Evolutionary conservation across 2,888 invertebrate species (phyloP), one percentile per base, ranked within the genome.

Genomic region (Megalurothrips usitatus): DNA sequence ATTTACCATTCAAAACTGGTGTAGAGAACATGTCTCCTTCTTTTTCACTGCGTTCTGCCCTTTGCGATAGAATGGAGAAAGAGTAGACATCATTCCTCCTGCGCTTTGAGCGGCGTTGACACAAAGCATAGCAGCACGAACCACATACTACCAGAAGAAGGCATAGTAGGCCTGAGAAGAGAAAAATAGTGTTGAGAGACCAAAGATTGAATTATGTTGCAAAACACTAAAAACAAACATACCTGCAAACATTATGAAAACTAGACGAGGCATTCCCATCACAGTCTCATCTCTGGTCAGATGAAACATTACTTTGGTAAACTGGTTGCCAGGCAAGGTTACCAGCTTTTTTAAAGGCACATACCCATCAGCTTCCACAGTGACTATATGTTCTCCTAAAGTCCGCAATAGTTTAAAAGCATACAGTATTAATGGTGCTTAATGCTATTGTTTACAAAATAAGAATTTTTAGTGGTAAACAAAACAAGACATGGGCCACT

Each of bases 201-300:
- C 58, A 19, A 19, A 0, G 58, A 58, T 14, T 6, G 2, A 58
- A 14, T 58, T 79, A 43, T 81, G 43, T 47, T 79, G 26, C 63
- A 82, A 79, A 43, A 14, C 34, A 4, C 34, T 4, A 43, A 43
- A 43, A 2, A 43, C 34, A 43, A 28, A 82, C 87, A 86, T 85
- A 91, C 95, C 94, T 83, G 92, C 89, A 14, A 94, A 85, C 85
- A 94, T 90, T 52, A 95, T 91, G 86, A 96, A 96, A 1, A 92
- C 89, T 34, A 94, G 88, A 48, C 95, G 88, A 0, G 95, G 94
- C 88, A 96, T 88, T 0, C 95, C 95, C 84, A 93, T 88, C 23
- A 95, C 90, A 82, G 88, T 89, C 83, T 92, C 92, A 84, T 94
- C 92, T 17, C 88, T 88, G 79, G 90, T 89, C 81, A 96, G 85